Percentiles rank a stretch among this genome's conserved stretches.
phyloP scores from a whole-genome alignment of 2,888 invertebrate genomes.

The Lepidonotus clava region DNA sequence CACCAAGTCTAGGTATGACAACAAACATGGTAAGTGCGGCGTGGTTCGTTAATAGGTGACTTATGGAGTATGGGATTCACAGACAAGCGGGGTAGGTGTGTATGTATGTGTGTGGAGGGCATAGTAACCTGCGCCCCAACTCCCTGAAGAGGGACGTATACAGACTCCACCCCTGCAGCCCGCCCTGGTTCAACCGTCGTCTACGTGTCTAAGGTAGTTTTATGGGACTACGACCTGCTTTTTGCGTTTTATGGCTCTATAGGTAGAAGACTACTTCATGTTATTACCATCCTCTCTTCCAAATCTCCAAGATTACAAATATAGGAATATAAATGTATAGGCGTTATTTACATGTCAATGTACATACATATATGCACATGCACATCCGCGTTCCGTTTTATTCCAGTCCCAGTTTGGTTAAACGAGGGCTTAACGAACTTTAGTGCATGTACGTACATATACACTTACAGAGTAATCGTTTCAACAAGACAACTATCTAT shows the following conservation, averaged over 20 bases:
- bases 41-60: too few species aligned
- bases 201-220: too few species aligned
- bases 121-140: too few species aligned
- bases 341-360: constrained; percentile 49
- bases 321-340: constrained; percentile 51
- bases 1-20: not conserved
- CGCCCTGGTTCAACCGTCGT: too few species aligned
- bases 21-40: too few species aligned
- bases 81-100: too few species aligned
- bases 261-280: not conserved
- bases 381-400: not conserved
- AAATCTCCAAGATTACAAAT: constrained; percentile 51
- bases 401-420: too few species aligned
- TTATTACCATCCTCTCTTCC: constrained; percentile 9
- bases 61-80: too few species aligned
- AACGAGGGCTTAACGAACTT: too few species aligned
- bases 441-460: constrained; percentile 6
- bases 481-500: constrained; percentile 35
- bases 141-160: too few species aligned
- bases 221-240: not conserved
- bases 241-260: not conserved
- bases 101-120: too few species aligned
- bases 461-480: not conserved
- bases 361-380: constrained; percentile 24
- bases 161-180: too few species aligned